Evolutionary conservation across 2,113 vertebrate species (phyloP), one percentile per base, ranked within the genome.

Genomic region (Pyxicephalus adspersus): DNA sequence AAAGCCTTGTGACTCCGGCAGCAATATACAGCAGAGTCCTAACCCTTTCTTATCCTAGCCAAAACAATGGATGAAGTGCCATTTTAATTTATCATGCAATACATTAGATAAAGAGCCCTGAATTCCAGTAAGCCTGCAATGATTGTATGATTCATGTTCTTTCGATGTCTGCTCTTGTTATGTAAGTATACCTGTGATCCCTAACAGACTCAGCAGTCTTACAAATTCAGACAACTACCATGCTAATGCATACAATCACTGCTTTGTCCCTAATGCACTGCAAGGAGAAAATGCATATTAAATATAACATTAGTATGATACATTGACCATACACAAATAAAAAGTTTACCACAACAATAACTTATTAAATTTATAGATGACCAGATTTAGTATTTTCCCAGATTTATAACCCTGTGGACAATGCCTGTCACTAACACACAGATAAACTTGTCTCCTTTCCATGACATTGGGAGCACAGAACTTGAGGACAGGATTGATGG

Each of bases 381-480:
- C 26, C 51, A 25, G 26, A 6, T 26, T 34, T 22, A 51, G 22
- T 64, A 17, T 64, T 19, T 7, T 66, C 3, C 20, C 66, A 25
- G 28, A 45, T 45, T 45, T 13, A 6, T 45, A n/a, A 45, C 38
- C 38, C 22, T 22, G 2, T 52, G 45, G 67, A 17, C 50, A 50
- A 52, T 70, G 67, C 22, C 65, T n/a, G 13, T 25, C 50, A 0
- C 25, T 11, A 54, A 3, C 13, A 6, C 52, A 25, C 25, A 29
- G 38, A 29, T 23, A 8, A 20, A 15, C 28, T 20, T 20, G 17
- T 73, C 70, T 58, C 70, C 70, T 72, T 17, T 72, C 23, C 15
- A 19, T 81, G 78, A 81, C 68, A 73, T 81, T 81, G 67, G 68
- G n/a, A 60, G 50, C 23, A 28, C 34, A 45, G 20, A 67, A 67